Base-by-base conservation (phyloP, 2,113 vertebrate genomes). In the Synodontis membranacea region DNA sequence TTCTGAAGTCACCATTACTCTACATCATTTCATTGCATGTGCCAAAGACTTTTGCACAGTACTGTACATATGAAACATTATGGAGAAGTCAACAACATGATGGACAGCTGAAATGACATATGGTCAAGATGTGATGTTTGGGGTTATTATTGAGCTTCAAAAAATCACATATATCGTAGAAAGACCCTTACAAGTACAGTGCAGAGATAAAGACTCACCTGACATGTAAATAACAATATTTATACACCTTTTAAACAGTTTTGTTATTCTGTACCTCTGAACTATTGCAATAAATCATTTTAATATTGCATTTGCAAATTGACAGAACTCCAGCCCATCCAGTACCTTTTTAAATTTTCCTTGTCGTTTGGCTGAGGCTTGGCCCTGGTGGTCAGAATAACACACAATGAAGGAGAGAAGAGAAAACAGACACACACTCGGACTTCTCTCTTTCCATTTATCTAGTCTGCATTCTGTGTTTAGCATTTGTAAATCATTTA, bases 341-440 rank as follows among this genome's bases (percentile, higher is more conserved):
- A 99, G 98, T 99, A 99, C 98, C 98, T 99, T 99, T 98, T 99
- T 99, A 98, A 96, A 98, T 95, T 99, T 99, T 96, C 98, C 96
- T 98, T 99, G 98, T 94, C 98, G 97, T 93, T 99, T 99, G 97
- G 98, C 97, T 96, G 97, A 96, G 95, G 98, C 97, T 97, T 99
- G 98, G 94, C 97, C 98, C 98, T 99, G 98, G 97, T 97, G 98
- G 97, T 99, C 96, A 99, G 97, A 99, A 99, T 92, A 97, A 98
- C 97, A 99, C 95, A 98, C 94, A 95, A 96, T 99, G 86, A 95
- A 94, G 92, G 88, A 93, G 96, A 98, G 97, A 97, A 96, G 95
- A 98, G 97, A 97, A 96, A 96, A 97, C 94, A 96, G 92, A 94
- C 93, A 95, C 91, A 95, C 94, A 96, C 94, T 96, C 94, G 94